Evolutionary conservation across 1,140 invertebrate genomes (phyloP), one percentile per base, ranked within the genome.

Genomic region (Triops cancriformis): DNA sequence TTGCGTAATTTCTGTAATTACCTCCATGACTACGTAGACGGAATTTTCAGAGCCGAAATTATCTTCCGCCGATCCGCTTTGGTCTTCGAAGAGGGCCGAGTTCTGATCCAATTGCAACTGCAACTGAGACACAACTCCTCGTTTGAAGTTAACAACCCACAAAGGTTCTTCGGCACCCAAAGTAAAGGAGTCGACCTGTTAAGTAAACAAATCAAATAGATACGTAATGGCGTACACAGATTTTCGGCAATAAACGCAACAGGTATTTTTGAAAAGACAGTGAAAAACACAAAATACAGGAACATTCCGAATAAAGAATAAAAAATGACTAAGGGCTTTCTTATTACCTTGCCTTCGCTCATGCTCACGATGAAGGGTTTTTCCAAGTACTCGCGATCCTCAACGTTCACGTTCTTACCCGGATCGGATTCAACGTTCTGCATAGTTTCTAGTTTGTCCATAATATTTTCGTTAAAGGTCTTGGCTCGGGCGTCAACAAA

Each of bases 111-210:
- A 73, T 27, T 76, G 72, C 75, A 79, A 23, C 42, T 79, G 78
- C 26, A 79, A 37, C 64, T 79, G 74, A 45, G 78, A 27, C 31
- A 76, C 64, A 18, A 79, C 26, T 26, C 43, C 75, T 51, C 75
- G 51, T 75, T 79, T 79, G 72, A 79, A 79, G 43, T 79, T 79
- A 5, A 76, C 75, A 12, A 51, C 51, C 78, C 78, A 79, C 64
- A 79, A 41, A 73, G 78, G 78, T 31, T 79, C 78, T 1, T 78
- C 42, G n/a, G 27, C 28, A 18, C 78, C 75, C 42, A 79, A 73
- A 73, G 75, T 64, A 27, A 79, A 28, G 26, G 43, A 41, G 9
- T 79, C 78, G 7, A 79, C 51, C 74, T 76, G n/a, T 14, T 77
- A 26, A 6, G 27, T 43, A 2, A 10, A 7, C 26, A 78, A 74